phyloP scores from a whole-genome alignment of 2,113 vertebrate genomes.

The Propithecus coquereli region DNA sequence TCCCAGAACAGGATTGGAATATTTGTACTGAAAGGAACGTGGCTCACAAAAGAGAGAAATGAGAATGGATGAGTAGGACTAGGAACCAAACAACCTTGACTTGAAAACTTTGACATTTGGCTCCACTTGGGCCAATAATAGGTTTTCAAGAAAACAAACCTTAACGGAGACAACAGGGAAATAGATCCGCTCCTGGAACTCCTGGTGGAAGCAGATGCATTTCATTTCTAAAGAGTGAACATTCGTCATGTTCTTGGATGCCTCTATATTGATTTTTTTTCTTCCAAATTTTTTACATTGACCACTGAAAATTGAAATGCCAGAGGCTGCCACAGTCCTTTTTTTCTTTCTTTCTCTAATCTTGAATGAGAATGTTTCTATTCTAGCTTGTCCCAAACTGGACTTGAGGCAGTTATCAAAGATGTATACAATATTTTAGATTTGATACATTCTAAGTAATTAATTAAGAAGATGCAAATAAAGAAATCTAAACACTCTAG shows the following conservation, averaged over 20 bases:
- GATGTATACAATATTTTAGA: not conserved
- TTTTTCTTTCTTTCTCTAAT: not conserved
- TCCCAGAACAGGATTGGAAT: not conserved
- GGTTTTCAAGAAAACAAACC: not conserved
- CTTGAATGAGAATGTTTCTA: not conserved
- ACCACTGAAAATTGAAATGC: conserved; percentile 27
- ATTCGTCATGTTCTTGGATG: conserved; percentile 34
- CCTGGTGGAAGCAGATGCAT: not conserved
- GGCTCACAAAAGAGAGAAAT: not conserved
- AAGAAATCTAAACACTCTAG: not conserved
- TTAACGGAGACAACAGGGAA: not conserved
- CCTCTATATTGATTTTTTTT: not conserved
- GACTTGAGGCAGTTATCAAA: not conserved
- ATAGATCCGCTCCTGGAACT: not conserved
- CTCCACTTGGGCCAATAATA: not conserved
- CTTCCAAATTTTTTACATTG: not conserved
- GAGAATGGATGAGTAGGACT: not conserved
- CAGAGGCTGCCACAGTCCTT: not conserved
- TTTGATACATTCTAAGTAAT: not conserved
- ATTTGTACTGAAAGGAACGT: not conserved
- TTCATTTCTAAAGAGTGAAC: not conserved
- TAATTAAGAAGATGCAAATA: not conserved
- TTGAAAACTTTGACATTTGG: not conserved
- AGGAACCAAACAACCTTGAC: not conserved
- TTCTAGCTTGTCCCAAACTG: not conserved